Conservation (phyloP, 2,888 invertebrate genomes). For the Phasia obesa region DNA sequence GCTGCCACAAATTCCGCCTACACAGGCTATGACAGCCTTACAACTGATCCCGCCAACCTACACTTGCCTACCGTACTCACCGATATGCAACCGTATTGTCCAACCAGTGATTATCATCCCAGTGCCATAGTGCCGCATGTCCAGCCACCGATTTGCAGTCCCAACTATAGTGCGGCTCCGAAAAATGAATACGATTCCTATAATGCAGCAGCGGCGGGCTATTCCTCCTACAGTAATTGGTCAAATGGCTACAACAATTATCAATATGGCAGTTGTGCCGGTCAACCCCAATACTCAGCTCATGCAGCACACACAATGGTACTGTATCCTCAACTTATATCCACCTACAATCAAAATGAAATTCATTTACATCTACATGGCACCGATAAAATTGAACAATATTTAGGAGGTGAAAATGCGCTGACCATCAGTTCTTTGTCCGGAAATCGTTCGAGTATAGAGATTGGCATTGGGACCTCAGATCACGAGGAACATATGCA, state of each 20-base stretch:
- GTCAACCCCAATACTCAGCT: constrained; percentile 76
- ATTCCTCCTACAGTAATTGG: constrained; percentile 81
- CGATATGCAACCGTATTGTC: constrained; percentile 84
- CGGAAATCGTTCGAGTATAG: constrained; percentile 84
- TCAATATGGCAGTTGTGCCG: constrained; percentile 85
- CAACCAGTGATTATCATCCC: constrained; percentile 82
- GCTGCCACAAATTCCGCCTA: constrained; percentile 72
- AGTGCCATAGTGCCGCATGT: constrained; percentile 75
- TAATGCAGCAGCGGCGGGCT: constrained; percentile 78
- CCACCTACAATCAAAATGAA: constrained; percentile 93
- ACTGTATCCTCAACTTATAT: constrained; percentile 90
- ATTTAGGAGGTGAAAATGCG: constrained; percentile 84
- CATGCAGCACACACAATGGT: constrained; percentile 86
- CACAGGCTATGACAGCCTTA: constrained; percentile 75
- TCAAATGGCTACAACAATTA: constrained; percentile 88
- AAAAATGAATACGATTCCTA: constrained; percentile 80
- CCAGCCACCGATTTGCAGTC: constrained; percentile 75
- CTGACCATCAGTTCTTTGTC: constrained; percentile 85
- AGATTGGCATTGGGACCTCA: constrained; percentile 83
- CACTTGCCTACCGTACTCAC: constrained; percentile 85
- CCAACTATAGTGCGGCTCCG: constrained; percentile 76
- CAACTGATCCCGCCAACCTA: constrained; percentile 82
- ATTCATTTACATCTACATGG: constrained; percentile 91
- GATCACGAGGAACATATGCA: constrained; percentile 77
- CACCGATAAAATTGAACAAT: constrained; percentile 87